Evolutionary conservation across 2,113 vertebrate genomes (phyloP).

Genomic region (Tauraco erythrolophus): DNA sequence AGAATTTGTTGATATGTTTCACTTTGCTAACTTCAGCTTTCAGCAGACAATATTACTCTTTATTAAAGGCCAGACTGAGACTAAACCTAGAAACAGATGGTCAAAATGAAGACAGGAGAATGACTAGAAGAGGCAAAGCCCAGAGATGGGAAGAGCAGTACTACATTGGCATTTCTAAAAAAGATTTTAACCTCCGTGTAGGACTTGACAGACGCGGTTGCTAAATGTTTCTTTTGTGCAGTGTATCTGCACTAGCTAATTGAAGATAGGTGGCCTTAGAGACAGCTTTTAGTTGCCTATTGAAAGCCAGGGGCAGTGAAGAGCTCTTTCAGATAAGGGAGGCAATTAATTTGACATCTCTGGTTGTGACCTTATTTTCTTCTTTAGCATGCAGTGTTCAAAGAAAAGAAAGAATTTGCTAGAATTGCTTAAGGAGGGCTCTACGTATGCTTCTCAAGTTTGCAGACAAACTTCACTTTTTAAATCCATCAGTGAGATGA

Average conservation of each 20-base stretch:
- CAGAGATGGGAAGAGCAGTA: neutral
- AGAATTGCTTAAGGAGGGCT: neutral
- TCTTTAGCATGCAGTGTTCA: neutral
- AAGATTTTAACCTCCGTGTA: neutral
- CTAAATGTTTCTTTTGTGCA: neutral
- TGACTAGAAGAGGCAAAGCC: neutral
- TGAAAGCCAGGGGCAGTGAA: neutral
- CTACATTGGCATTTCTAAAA: neutral
- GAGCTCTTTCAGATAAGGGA: conserved; percentile 14
- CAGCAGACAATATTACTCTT: neutral
- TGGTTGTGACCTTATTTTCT: conserved; percentile 16
- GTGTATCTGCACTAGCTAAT: neutral
- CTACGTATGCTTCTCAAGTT: neutral
- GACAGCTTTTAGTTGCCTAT: neutral
- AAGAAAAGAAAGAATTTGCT: neutral
- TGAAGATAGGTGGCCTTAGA: neutral
- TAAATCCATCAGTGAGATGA: neutral
- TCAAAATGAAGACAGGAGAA: neutral
- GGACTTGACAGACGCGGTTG: neutral
- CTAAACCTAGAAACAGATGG: neutral
- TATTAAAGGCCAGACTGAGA: neutral
- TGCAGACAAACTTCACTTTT: neutral
- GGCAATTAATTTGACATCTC: conserved; percentile 23
- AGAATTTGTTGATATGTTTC: neutral
- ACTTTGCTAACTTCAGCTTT: neutral